These are phyloP conservation scores for Cyrtorhinus lividipennis DNA, from an alignment of 1,140 invertebrate genomes.

Conservation along the genomic window DNA sequence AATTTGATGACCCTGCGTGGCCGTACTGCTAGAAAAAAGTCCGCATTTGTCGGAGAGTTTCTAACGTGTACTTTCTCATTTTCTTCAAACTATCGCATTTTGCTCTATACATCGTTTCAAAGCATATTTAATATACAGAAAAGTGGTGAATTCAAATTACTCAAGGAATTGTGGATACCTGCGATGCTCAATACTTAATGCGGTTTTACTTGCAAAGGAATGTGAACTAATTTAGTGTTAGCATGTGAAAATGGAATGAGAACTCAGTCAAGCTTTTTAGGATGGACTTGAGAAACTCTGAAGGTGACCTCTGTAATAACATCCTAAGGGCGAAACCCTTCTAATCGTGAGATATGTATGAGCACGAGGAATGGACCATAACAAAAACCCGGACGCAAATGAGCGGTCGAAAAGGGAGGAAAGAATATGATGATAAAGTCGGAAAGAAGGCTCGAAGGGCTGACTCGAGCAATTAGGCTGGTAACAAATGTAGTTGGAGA, in stretches of 20 bases:
- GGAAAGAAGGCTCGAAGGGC: not conserved
- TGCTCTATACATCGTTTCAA: no score
- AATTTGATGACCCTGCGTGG: no score
- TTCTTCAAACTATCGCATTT: no score
- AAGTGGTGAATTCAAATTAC: no score
- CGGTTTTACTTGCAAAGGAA: not conserved
- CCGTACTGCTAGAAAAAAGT: no score
- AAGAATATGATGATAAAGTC: no score
- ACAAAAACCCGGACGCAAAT: not conserved
- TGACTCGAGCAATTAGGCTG: not conserved
- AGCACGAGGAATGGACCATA: not conserved
- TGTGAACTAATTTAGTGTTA: not conserved
- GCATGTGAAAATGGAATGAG: not conserved
- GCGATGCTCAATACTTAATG: no score
- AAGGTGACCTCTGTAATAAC: not conserved
- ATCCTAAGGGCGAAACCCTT: not conserved
- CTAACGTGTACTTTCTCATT: no score
- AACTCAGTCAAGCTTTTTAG: not conserved
- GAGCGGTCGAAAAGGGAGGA: not conserved
- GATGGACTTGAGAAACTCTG: not conserved
- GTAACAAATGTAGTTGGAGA: not conserved
- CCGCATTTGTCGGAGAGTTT: no score
- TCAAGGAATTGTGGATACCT: no score
- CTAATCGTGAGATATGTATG: not conserved
- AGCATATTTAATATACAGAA: no score